A percentile compares a stretch with the other conserved stretches of the same genome.
phyloP scores from a whole-genome alignment of 2,113 vertebrate genomes.

The Poecilia latipinna region DNA sequence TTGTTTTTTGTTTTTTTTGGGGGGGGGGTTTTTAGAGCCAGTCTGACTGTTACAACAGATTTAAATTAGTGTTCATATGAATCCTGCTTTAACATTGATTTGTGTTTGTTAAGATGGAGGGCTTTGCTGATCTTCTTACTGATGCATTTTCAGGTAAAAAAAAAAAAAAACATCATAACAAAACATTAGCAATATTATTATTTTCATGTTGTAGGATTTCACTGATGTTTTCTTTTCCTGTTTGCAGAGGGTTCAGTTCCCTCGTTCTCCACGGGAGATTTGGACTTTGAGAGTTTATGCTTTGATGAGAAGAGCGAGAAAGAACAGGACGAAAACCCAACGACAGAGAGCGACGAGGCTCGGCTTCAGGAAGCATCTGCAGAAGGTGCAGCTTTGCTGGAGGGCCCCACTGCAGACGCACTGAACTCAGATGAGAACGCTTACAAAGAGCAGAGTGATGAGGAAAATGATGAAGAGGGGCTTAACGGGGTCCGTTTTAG shows the following conservation, averaged over 20 bases:
- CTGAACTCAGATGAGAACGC: constrained; percentile 11
- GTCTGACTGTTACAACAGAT: constrained; percentile 17
- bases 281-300: constrained; percentile 70
- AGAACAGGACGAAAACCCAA: not conserved
- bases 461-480: constrained; percentile 26
- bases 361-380: constrained; percentile 46
- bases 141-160: constrained; percentile 76
- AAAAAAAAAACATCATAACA: too few relatives aligned
- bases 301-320: constrained; percentile 49
- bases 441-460: constrained; percentile 1
- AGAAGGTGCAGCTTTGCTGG: constrained; percentile 18
- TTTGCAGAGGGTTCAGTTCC: constrained; percentile 53
- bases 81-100: not conserved
- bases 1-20: constrained; percentile 9
- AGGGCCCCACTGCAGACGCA: constrained; percentile 5
- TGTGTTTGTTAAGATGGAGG: constrained; percentile 70
- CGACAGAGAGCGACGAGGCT: constrained; percentile 35
- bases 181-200: not conserved
- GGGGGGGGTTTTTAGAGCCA: not conserved
- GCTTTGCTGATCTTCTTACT: constrained; percentile 61
- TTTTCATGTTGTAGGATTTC: not conserved
- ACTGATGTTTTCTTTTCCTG: not conserved
- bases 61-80: constrained; percentile 13
- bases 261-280: constrained; percentile 56
- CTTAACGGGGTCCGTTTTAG: constrained; percentile 1